Base-by-base conservation (phyloP, 2,888 invertebrate genomes). In the Parnassius glacialis region DNA sequence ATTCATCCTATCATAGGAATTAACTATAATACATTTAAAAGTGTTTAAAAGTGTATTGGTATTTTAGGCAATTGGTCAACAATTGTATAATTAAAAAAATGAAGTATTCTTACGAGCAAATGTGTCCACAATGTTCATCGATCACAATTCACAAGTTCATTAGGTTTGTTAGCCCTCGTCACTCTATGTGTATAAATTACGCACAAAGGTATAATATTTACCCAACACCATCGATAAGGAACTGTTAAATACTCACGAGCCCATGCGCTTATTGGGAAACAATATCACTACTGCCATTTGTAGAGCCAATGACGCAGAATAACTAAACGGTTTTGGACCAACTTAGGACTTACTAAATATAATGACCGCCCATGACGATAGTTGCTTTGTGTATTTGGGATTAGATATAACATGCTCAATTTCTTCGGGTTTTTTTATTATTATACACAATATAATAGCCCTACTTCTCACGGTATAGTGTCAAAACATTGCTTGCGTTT, bases 61-160 rank as follows among this genome's bases (percentile, higher is more conserved):
- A 34, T 34, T 34, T 34, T 34, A 34, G 34, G 7, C 34, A 34
- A 7, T 34, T 34, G 34, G 34, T 7, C 34, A 7, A 34, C 34
- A 34, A 34, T 7, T 34, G 34, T 34, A 34, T 34, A 7, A 34
- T 34, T 34, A 34, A 34, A 34, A 34, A 34, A 2, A 20, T 20
- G 2, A 20, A 34, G 34, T 34, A 34, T 34, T 7, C 34, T 7
- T 7, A 34, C 3, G 5, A 34, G 34, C 7, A 34, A 34, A 13
- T 16, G 1, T 44, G 25, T 45, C 68, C 69, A 64, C 72, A 75
- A 75, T 71, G 67, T n/a, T n/a, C n/a, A n/a, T n/a, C n/a, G n/a
- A n/a, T n/a, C n/a, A n/a, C n/a, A n/a, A n/a, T n/a, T n/a, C n/a
- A n/a, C n/a, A n/a, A 69, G 67, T 63, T 52, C 64, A 67, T 74